Percentiles rank a stretch among this genome's conserved stretches.
Conservation (phyloP, 1,140 invertebrate genomes). For the Bradynema listronoti region DNA sequence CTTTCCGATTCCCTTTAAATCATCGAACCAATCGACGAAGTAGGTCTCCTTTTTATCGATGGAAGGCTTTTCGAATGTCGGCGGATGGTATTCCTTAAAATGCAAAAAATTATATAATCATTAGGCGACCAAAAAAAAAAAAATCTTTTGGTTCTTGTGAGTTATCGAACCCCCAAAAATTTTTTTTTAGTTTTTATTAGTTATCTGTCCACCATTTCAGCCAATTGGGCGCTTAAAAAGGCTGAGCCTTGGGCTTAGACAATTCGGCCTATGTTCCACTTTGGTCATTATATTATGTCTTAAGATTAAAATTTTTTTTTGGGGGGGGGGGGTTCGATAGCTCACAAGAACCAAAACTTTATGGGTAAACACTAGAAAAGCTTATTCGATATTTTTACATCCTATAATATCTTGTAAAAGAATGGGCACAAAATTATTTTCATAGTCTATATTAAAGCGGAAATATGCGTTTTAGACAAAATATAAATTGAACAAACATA, state of each 20-base stretch:
- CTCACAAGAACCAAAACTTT: too few species aligned
- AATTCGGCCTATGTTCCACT: neutral
- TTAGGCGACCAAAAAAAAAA: neutral
- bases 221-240: neutral
- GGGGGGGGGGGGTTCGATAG: too few species aligned
- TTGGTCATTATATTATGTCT: neutral
- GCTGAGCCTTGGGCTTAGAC: neutral
- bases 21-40: constrained; percentile 81
- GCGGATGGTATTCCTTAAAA: constrained; percentile 33
- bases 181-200: too few species aligned
- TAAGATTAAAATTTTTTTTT: too few species aligned
- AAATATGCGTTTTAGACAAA: too few species aligned
- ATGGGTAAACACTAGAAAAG: neutral
- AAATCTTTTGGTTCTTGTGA: too few species aligned
- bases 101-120: constrained; percentile 26
- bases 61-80: constrained; percentile 25
- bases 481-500: too few species aligned
- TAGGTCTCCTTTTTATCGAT: constrained; percentile 63
- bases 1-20: constrained; percentile 68
- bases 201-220: too few species aligned
- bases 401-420: constrained; percentile 1
- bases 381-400: neutral
- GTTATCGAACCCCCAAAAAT: too few species aligned
- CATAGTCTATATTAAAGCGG: too few species aligned
- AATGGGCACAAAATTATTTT: too few species aligned